Base-by-base conservation (phyloP, 2,797 vertebrate genomes). In the Cynodonichthys magdalenae region DNA sequence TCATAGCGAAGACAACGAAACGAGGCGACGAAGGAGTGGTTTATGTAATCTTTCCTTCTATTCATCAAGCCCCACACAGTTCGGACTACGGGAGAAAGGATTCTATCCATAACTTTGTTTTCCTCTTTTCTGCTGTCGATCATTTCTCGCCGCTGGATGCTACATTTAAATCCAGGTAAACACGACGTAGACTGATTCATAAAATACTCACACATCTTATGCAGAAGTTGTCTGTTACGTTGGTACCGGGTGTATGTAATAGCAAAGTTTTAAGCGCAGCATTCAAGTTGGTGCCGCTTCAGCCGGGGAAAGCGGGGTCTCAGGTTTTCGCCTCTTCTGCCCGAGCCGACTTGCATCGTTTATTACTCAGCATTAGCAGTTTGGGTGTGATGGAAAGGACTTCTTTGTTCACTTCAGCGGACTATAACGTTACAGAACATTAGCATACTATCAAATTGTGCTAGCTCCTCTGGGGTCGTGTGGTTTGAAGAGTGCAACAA, bases 361-460 rank as follows among this genome's bases (percentile, higher is more conserved):
- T 75, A 63, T 73, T 59, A 36, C 51, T 15, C 15, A 61, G 54
- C 46, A 20, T 59, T 52, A 57, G 63, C 20, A 47, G 62, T 34
- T 61, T 39, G 61, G 63, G 15, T 68, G 54, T 51, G 64, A 7
- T 59, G 84, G 79, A 85, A 91, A 90, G 88, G 44, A 84, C 82
- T 86, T 92, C 92, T 95, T 96, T 95, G 94, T 95, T 94, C 92
- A 90, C 69, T 92, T 89, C 87, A 87, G 1, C 65, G 34, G 71
- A 56, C 48, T 70, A 44, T 66, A 80, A 71, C 70, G 79, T 83
- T 90, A 68, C 61, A 59, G 62, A 53, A 64, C 69, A 86, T 85
- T 87, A 87, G 87, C 87, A 87, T 80, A 79, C 71, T 47, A 71
- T 49, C 51, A 54, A 62, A 36, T 41, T 1, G 71, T 77, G 58